Percentiles rank a stretch among this genome's conserved stretches.
These are phyloP conservation scores for Catharus ustulatus DNA, from an alignment of 2,797 vertebrate species.

Conservation along the genomic window DNA sequence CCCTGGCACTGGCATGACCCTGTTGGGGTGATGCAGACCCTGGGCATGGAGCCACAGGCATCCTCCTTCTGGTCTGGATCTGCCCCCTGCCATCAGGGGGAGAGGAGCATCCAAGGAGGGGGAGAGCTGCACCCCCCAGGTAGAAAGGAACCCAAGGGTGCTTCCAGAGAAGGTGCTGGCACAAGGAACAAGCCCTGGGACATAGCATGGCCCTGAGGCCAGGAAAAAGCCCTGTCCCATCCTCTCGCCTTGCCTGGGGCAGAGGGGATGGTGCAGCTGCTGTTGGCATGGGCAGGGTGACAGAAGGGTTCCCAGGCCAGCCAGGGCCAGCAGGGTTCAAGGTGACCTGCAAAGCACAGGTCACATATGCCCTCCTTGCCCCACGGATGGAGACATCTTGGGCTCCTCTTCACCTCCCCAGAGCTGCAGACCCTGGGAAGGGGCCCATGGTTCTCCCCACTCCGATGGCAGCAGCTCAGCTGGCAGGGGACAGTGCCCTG, in stretches of 20 bases:
- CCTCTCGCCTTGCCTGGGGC: not conserved
- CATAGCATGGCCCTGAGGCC: fast-evolving
- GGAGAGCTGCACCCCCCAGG: not conserved
- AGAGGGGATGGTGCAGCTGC: not conserved
- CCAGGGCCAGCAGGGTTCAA: fast-evolving
- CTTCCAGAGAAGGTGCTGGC: not conserved
- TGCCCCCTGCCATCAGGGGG: fast-evolving
- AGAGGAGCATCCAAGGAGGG: not conserved
- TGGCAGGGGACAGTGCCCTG: not conserved
- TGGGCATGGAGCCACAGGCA: not conserved
- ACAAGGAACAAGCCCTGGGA: not conserved
- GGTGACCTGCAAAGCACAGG: not conserved
- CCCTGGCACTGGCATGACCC: not conserved
- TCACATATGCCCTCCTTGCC: not conserved
- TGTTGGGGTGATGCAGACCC: not conserved
- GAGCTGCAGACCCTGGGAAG: not conserved
- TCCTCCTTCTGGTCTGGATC: not conserved
- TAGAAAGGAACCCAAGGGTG: not conserved
- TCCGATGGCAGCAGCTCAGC: not conserved
- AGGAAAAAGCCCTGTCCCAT: not conserved
- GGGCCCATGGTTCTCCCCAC: fast-evolving
- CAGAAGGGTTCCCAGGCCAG: not conserved
- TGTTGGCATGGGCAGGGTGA: not conserved
- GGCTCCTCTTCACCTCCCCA: not conserved
- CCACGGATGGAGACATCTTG: fast-evolving